A percentile compares a stretch with the other conserved stretches of the same genome.
These are phyloP conservation scores for Cuculus canorus DNA, from an alignment of 2,797 vertebrate species.

Conservation along the genomic window DNA sequence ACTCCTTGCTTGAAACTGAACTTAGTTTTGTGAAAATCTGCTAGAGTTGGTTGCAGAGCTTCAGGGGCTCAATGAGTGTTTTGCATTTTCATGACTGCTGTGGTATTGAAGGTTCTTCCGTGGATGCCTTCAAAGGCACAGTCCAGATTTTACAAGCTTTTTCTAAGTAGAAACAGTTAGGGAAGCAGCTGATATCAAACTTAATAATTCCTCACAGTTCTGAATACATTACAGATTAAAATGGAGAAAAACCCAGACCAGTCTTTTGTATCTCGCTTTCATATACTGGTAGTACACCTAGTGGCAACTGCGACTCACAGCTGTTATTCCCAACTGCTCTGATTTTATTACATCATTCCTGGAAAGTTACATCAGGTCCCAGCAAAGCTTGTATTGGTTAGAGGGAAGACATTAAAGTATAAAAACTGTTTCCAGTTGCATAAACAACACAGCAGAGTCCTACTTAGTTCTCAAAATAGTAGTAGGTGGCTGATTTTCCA, in stretches of 20 bases:
- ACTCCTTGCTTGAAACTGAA: background rate
- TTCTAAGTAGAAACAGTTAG: background rate
- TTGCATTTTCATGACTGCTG: conserved; percentile 13
- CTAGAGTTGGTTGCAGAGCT: background rate
- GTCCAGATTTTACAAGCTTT: conserved; percentile 3
- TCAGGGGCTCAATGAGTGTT: background rate
- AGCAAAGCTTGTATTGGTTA: background rate
- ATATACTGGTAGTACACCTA: background rate
- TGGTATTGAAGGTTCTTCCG: background rate
- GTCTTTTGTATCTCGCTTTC: background rate
- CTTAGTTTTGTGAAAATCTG: background rate
- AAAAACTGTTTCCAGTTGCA: background rate
- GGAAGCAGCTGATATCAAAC: conserved; percentile 8
- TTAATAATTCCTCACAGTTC: background rate
- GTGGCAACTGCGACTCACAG: background rate
- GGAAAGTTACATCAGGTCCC: background rate
- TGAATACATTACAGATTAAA: background rate
- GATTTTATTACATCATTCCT: background rate
- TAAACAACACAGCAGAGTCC: background rate
- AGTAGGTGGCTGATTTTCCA: background rate
- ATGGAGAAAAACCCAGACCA: background rate
- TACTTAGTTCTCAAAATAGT: background rate
- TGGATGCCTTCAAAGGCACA: background rate
- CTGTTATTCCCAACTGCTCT: background rate
- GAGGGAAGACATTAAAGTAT: background rate